phyloP scores from a whole-genome alignment of 2,888 invertebrate species.

The Synergus laeviventris region DNA sequence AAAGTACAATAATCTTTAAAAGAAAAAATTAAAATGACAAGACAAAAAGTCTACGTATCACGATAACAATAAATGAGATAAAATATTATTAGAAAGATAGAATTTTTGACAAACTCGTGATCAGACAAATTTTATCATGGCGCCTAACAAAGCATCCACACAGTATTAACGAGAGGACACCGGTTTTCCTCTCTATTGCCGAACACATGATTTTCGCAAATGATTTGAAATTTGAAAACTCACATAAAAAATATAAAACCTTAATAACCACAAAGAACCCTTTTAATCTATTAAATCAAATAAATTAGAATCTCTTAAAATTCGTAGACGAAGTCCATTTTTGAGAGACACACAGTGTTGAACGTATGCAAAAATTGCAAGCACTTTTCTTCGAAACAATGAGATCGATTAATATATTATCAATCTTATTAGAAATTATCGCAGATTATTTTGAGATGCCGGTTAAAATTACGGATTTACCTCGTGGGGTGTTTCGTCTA shows the following conservation, averaged over 20 bases:
- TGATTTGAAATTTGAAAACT: not conserved
- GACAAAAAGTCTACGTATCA: not conserved
- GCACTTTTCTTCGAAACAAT: constrained; percentile 9
- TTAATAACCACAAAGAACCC: not conserved
- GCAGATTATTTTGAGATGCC: constrained; percentile 19
- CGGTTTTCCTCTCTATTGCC: constrained; percentile 8
- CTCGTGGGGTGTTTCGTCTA: constrained; percentile 56
- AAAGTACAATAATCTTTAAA: not conserved
- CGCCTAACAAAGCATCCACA: constrained; percentile 42
- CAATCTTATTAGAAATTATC: not conserved
- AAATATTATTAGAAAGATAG: not conserved
- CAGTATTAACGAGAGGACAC: constrained; percentile 16
- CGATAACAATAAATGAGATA: not conserved
- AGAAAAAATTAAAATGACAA: not conserved
- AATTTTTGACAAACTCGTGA: not conserved
- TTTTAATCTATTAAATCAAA: constrained; percentile 64
- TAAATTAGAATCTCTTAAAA: not conserved
- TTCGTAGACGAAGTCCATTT: not conserved
- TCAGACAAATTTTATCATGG: constrained; percentile 51
- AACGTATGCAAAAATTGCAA: not conserved
- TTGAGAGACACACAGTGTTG: not conserved
- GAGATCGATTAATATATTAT: not conserved
- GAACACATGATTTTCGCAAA: not conserved
- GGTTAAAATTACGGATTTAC: constrained; percentile 65
- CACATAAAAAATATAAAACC: not conserved